Evolutionary conservation across 2,113 vertebrate species (phyloP), one percentile per base, ranked within the genome.

Genomic region (Casuarius casuarius): DNA sequence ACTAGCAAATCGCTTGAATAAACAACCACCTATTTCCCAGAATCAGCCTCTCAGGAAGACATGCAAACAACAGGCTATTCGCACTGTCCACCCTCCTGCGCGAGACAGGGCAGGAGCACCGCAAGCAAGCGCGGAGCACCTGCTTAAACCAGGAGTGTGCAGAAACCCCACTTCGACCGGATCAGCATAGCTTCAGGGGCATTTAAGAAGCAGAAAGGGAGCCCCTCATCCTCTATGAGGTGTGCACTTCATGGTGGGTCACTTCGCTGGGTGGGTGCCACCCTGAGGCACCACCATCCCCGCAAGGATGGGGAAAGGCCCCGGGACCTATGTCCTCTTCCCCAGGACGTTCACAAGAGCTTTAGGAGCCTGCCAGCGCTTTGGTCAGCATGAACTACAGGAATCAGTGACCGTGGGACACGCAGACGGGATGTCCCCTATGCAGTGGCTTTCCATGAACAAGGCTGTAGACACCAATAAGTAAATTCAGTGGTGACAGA

Each of bases 71-170:
- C 33, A 25, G 59, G 76, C 29, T 90, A 52, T 28, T 79, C 68
- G 76, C 46, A 49, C 33, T 13, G 54, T 35, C 38, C 40, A 10
- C 20, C 8, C 52, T 54, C 35, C 51, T 0, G 6, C 58, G 70
- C 31, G 12, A 61, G 22, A 65, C 70, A 44, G 0, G 0, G 70
- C 62, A 54, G 51, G 81, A 71, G 29, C 58, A 48, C 25, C 0
- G 0, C 33, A 23, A 62, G n/a, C 31, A n/a, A 72, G 23, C 3
- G 25, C 3, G 2, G 46, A 70, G 67, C 81, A 81, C 62, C 56
- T 2, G 5, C 20, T 28, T 42, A 62, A 52, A 77, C 20, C 46
- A 16, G 0, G 0, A 70, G 20, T 3, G 62, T 0, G 0, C 59
- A 86, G 49, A 63, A 87, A 78, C 51, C 35, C 35, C 2, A 0